These are phyloP conservation scores for Corythoichthys haematopterus DNA, from an alignment of 2,113 vertebrate species.

Conservation along the genomic window DNA sequence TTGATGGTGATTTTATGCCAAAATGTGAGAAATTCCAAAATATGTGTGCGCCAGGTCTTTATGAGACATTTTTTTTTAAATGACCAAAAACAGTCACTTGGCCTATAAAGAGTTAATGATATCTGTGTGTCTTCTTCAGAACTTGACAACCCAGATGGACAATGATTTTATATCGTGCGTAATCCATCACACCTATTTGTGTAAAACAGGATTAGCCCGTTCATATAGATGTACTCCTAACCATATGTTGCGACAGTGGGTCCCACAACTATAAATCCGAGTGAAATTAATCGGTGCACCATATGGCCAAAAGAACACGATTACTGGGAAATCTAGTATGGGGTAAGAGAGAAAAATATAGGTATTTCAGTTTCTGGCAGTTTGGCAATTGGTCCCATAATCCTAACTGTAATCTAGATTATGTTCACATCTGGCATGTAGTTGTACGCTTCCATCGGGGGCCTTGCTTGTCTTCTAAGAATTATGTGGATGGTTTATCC, in stretches of 20 bases:
- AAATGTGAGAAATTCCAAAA: too few relatives aligned
- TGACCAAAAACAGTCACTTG: too few relatives aligned
- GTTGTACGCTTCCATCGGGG: slow-evolving; percentile 5
- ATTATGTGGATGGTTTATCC: slow-evolving; percentile 10
- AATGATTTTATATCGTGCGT: slow-evolving; percentile 18
- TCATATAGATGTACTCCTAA: slow-evolving; percentile 3
- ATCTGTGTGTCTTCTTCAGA: slow-evolving; percentile 5
- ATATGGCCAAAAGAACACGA: slow-evolving; percentile 10
- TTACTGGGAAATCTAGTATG: slow-evolving; percentile 12
- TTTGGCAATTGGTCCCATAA: slow-evolving; percentile 40
- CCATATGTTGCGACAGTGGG: slow-evolving; percentile 25
- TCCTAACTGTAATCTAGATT: slow-evolving; percentile 64
- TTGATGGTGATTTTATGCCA: too few relatives aligned
- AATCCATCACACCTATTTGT: slow-evolving; percentile 31
- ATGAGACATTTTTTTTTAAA: too few relatives aligned
- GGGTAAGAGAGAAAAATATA: slow-evolving; percentile 7
- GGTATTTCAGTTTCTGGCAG: slow-evolving; percentile 21
- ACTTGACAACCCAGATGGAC: slow-evolving; percentile 12
- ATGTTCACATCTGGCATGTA: slow-evolving; percentile 55
- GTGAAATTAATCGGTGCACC: slow-evolving; percentile 9
- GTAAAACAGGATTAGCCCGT: slow-evolving; percentile 8
- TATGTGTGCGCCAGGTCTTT: too few relatives aligned
- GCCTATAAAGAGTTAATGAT: too few relatives aligned
- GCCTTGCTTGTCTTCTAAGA: slow-evolving; percentile 15
- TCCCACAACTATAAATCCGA: slow-evolving; percentile 13